A percentile compares a stretch with the other conserved stretches of the same genome.
Conservation (phyloP, 2,888 invertebrate genomes). For the Venustoraphidia nigricollis region DNA sequence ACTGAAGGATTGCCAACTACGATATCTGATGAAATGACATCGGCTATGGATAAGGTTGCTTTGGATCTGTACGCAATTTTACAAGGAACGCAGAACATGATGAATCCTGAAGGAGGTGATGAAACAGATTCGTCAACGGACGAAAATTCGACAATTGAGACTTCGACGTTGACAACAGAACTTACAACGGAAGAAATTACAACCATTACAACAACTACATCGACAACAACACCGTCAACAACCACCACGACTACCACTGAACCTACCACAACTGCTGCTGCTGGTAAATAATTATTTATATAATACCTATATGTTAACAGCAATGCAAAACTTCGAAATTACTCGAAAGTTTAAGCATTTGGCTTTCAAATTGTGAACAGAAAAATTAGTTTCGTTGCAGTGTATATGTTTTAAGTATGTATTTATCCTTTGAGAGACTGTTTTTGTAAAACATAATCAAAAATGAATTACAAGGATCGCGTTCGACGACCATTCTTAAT, state of each 20-base stretch:
- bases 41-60: constrained; percentile 67
- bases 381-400: too few species aligned
- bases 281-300: constrained; percentile 10
- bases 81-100: constrained; percentile 39
- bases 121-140: constrained; percentile 24
- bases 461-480: too few species aligned
- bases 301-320: too few species aligned
- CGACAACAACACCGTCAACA: constrained; percentile 36
- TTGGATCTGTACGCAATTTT: constrained; percentile 69
- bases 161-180: constrained; percentile 26
- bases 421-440: too few species aligned
- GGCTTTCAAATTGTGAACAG: too few species aligned
- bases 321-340: too few species aligned
- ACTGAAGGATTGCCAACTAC: constrained; percentile 15
- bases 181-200: constrained; percentile 33
- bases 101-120: constrained; percentile 25
- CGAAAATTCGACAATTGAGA: neutral
- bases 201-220: constrained; percentile 37
- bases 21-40: constrained; percentile 32
- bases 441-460: too few species aligned
- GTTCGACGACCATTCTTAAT: too few species aligned
- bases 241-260: constrained; percentile 36
- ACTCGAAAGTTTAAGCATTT: too few species aligned
- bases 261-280: constrained; percentile 28
- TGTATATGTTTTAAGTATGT: too few species aligned